Conservation (phyloP, 2,113 vertebrate genomes). For the Suncus etruscus region DNA sequence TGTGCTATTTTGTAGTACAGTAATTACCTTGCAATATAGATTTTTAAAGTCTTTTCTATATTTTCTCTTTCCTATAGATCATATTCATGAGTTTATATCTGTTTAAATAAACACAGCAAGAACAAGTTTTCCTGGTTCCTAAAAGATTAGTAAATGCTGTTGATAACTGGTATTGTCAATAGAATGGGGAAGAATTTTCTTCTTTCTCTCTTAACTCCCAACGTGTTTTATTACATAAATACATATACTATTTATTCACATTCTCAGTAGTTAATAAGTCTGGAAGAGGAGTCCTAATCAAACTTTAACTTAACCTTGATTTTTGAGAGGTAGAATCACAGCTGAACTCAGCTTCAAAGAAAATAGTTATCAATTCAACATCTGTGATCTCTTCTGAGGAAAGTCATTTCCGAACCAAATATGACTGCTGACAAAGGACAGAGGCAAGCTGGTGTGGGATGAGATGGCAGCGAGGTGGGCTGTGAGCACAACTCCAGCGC, state of each 20-base stretch:
- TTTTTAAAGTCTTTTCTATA: constrained; percentile 30
- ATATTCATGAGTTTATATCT: not conserved
- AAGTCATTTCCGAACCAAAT: constrained; percentile 68
- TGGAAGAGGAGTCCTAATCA: not conserved
- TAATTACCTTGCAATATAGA: constrained; percentile 2
- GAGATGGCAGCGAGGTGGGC: not conserved
- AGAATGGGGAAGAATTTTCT: not conserved
- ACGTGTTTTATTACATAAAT: not conserved
- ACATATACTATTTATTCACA: not conserved
- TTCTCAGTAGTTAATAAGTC: not conserved
- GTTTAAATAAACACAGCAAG: not conserved
- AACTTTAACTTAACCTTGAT: constrained; percentile 17
- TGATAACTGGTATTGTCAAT: not conserved
- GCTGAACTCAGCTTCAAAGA: constrained; percentile 59
- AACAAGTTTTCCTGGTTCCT: not conserved
- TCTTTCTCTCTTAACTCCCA: not conserved
- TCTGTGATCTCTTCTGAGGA: constrained; percentile 59
- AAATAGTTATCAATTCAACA: constrained; percentile 69
- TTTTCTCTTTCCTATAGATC: not conserved
- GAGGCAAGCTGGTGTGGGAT: too few relatives aligned
- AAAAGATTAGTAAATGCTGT: not conserved
- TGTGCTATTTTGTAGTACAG: not conserved
- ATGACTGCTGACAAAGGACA: constrained; percentile 46
- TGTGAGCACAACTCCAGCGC: not conserved
- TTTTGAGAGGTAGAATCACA: constrained; percentile 55